Conservation (phyloP, 2,113 vertebrate genomes). For the Ascaphus truei region DNA sequence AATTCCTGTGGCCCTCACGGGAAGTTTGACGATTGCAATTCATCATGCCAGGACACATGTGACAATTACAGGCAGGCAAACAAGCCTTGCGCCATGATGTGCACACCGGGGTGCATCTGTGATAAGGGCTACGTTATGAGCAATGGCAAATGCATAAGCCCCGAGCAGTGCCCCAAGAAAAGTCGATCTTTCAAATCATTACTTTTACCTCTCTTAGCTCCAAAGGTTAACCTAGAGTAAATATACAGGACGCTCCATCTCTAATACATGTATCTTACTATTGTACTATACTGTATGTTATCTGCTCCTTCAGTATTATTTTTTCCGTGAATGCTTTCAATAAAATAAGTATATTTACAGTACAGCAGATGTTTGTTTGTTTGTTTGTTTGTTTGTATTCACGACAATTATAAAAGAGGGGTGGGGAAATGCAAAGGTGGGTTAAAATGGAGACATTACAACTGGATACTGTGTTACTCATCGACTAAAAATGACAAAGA, state of each 20-base stretch:
- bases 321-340: not conserved
- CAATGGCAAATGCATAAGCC: not conserved
- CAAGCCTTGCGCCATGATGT: not conserved
- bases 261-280: not conserved
- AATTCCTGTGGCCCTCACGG: not conserved
- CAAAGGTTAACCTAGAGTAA: not conserved
- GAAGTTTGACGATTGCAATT: not conserved
- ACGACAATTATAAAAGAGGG: no score
- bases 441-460: no score
- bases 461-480: no score
- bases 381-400: no score
- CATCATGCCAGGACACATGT: constrained; percentile 1
- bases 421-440: no score
- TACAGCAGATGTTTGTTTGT: no score
- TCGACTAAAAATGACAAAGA: no score
- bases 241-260: not conserved
- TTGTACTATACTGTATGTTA: constrained; percentile 5
- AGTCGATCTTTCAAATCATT: not conserved
- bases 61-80: not conserved
- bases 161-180: not conserved
- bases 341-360: constrained; percentile 12
- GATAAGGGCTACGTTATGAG: not conserved
- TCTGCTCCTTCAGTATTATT: no score
- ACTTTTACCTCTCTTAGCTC: not conserved
- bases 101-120: constrained; percentile 6